These are phyloP conservation scores for Cheilosia variabilis DNA, from an alignment of 2,888 invertebrate genomes.

Conservation along the genomic window DNA sequence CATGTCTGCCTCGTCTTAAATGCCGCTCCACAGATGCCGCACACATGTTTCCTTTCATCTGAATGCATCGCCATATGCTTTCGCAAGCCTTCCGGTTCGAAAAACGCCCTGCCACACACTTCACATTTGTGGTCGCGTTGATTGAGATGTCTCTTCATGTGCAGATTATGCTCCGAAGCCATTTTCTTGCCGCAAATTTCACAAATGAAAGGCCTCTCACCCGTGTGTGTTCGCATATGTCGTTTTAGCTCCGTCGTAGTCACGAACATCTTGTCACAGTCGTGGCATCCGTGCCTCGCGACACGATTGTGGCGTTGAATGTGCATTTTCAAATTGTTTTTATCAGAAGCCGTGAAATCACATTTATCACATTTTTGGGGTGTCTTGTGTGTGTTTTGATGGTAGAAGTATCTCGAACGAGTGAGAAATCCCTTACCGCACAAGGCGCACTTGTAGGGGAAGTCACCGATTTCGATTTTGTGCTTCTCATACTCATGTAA, in stretches of 20 bases:
- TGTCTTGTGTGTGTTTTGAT: slow-evolving; percentile 56
- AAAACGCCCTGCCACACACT: slow-evolving; percentile 47
- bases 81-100: slow-evolving; percentile 37
- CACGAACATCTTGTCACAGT: slow-evolving; percentile 56
- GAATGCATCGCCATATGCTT: slow-evolving; percentile 63
- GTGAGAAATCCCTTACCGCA: slow-evolving; percentile 59
- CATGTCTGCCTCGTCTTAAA: slow-evolving; percentile 54
- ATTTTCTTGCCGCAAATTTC: slow-evolving; percentile 53
- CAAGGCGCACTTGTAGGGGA: slow-evolving; percentile 50
- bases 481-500: slow-evolving; percentile 52
- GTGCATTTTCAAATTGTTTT: slow-evolving; percentile 58
- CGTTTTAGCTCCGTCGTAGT: slow-evolving; percentile 55
- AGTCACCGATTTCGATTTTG: slow-evolving; percentile 59
- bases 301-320: slow-evolving; percentile 58
- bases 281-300: slow-evolving; percentile 31
- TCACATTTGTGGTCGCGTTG: slow-evolving; percentile 59
- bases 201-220: slow-evolving; percentile 52
- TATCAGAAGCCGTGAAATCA: slow-evolving; percentile 51
- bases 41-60: slow-evolving; percentile 45
- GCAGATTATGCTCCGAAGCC: slow-evolving; percentile 43
- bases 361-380: slow-evolving; percentile 58
- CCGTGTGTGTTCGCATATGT: slow-evolving; percentile 54
- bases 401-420: slow-evolving; percentile 43
- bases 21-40: slow-evolving; percentile 55
- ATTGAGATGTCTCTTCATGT: slow-evolving; percentile 62